Evolutionary conservation across 2,113 vertebrate species (phyloP), one percentile per base, ranked within the genome.

Genomic region (Cyphomyrus discorhynchus): DNA sequence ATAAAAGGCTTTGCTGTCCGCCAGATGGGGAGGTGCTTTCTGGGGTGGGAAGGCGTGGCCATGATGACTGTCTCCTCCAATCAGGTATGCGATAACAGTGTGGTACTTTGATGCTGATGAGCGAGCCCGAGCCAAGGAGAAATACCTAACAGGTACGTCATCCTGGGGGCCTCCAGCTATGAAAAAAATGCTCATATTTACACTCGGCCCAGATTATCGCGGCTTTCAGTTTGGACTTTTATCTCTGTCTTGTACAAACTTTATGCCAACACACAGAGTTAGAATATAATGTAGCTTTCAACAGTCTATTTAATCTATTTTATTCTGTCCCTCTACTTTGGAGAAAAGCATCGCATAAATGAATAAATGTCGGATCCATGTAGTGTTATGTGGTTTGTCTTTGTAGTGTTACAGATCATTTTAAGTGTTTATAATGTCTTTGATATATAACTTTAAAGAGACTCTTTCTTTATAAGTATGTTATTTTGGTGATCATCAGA

Each of bases 61-160:
- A 70, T 70, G n/a, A 70, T 5, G 35, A 80, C 31, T 15, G 31
- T 80, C 83, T 90, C 19, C 91, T 46, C 93, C 0, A 95, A 91
- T 74, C 93, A 99, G 98, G 97, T 99, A 99, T 97, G 98, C 98
- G 95, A 99, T 99, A 96, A 99, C 98, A 11, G 97, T 99, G 91
- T 99, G 98, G 98, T 99, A 99, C 98, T 99, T 99, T 95, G 98
- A 99, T 92, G 98, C 97, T 94, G 97, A 99, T 91, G 98, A 99
- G 94, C 96, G 98, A 95, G 98, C 98, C 80, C 95, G 97, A 93
- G 98, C 98, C 94, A 99, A 99, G 97, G 98, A 98, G 95, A 99
- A 99, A 93, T 98, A 99, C 92, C 95, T 97, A 94, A 98, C 98
- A 95, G 98, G 98, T 99, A 96, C 85, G 74, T 80, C 15, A 19